Conservation (phyloP, 2,113 vertebrate species). For the Seriola rivoliana region DNA sequence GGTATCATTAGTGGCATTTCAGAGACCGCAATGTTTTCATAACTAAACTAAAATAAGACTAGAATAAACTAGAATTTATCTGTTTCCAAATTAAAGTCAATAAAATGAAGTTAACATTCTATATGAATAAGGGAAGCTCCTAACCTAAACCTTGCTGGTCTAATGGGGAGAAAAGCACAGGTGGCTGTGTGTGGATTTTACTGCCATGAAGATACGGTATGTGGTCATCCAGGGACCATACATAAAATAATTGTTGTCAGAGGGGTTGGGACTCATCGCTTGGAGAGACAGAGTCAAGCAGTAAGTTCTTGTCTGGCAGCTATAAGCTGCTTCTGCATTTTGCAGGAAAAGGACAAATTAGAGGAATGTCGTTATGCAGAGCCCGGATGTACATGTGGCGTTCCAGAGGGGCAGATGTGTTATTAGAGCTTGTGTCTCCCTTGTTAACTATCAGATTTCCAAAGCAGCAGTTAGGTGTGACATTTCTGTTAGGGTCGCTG, state of each 20-base stretch:
- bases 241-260: conserved; percentile 67
- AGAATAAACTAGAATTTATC: neutral
- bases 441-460: neutral
- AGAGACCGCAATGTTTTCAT: no score
- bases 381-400: conserved; percentile 18
- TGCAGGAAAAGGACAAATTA: conserved; percentile 71
- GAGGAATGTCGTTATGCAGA: conserved; percentile 13
- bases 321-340: conserved; percentile 83
- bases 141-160: neutral
- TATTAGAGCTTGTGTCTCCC: conserved; percentile 20
- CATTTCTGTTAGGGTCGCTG: neutral
- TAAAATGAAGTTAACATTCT: neutral
- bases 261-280: conserved; percentile 83
- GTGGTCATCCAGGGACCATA: conserved; percentile 80
- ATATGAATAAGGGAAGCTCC: neutral
- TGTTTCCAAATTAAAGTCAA: neutral
- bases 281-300: conserved; percentile 87
- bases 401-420: conserved; percentile 28
- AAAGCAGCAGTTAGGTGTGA: neutral
- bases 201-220: conserved; percentile 67
- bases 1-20: no score
- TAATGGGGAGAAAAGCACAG: neutral
- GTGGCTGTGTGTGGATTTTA: conserved; percentile 59
- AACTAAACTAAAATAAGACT: neutral
- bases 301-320: conserved; percentile 85